Base-by-base conservation (phyloP, 2,797 vertebrate genomes). In the Columba guinea region DNA sequence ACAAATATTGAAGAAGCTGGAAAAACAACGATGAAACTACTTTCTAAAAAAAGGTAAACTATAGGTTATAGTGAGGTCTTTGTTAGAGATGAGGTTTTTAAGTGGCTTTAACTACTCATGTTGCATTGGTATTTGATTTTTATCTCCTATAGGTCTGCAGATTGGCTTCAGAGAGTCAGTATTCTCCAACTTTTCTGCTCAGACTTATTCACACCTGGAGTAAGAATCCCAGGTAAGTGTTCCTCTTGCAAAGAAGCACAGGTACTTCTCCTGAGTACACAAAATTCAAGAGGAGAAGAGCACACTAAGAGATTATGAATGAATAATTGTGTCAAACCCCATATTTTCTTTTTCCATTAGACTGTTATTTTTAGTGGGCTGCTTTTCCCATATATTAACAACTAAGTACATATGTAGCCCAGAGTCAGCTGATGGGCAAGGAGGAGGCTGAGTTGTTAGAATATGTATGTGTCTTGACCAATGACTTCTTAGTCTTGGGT, bases 131-230 rank as follows among this genome's bases (percentile, higher is more conserved):
- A 46, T 71, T 20, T 90, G 46, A 84, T 78, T 80, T 93, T 70
- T 91, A 52, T 51, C 55, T 95, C 16, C 83, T 92, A 62, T 97
- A 99, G 99, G 97, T 99, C 90, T 98, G 98, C 95, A 99, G 99
- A 35, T 98, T 99, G 85, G 98, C 98, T 59, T 98, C 98, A 68
- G 99, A 99, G 98, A 99, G 99, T 96, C 96, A 98, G 8, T 99
- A 99, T 96, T 98, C 99, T 63, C 99, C 99, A 49, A 99, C 99
- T 28, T 98, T 98, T 49, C 98, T 99, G 52, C 98, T 99, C 67
- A 99, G 99, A 92, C 98, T 99, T 85, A 98, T 99, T 97, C 98
- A 99, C 17, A 95, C 98, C 39, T 99, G 99, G 99, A 98, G 98
- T 97, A 99, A 98, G 97, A 98, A 99, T 65, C 83, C 98, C 89